Conservation (phyloP, 2,888 invertebrate genomes). For the Agrotis segetum region DNA sequence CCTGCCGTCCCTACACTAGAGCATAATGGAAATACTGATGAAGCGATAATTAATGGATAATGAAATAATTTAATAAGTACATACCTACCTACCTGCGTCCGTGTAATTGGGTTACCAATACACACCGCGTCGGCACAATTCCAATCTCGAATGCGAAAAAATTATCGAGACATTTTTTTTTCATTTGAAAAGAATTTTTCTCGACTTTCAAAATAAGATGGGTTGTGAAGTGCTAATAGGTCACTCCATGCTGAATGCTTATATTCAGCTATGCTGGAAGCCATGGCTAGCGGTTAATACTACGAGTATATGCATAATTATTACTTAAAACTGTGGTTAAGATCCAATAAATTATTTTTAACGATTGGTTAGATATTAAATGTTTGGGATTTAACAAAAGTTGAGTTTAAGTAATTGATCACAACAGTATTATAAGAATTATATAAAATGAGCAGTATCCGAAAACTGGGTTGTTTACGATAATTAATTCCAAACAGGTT, state of each 20-base stretch:
- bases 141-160: conserved; percentile 12
- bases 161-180: not conserved
- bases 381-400: too few relatives aligned
- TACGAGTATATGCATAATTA: too few relatives aligned
- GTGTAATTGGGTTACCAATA: conserved; percentile 48
- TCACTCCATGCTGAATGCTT: not conserved
- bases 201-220: too few relatives aligned
- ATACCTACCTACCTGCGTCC: conserved; percentile 22
- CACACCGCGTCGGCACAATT: conserved; percentile 1
- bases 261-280: too few relatives aligned
- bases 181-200: not conserved
- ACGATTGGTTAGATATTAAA: too few relatives aligned
- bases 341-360: too few relatives aligned
- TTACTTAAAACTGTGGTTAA: too few relatives aligned
- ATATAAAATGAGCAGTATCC: too few relatives aligned
- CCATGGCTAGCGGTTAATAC: too few relatives aligned
- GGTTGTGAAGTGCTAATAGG: not conserved
- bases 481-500: not conserved
- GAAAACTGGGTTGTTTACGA: not conserved
- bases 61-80: conserved; percentile 55
- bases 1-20: conserved; percentile 41
- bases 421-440: too few relatives aligned
- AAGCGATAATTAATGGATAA: conserved; percentile 68
- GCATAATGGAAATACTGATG: conserved; percentile 59
- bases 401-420: too few relatives aligned